phyloP scores from a whole-genome alignment of 2,888 invertebrate species.

The Drosophila sordidula region DNA sequence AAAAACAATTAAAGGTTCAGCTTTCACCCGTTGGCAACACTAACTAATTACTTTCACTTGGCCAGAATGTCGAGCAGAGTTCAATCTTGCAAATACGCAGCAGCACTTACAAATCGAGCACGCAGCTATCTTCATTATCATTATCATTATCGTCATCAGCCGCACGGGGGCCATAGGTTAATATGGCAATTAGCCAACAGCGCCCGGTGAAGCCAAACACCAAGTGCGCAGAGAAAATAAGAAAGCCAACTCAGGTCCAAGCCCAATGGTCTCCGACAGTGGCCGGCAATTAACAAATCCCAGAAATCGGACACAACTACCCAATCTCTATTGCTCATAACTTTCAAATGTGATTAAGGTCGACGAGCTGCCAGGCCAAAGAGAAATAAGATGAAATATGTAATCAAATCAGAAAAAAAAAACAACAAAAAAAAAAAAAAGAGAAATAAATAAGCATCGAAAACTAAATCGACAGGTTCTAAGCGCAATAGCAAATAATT shows the following conservation, averaged over 20 bases:
- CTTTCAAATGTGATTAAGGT: constrained; percentile 79
- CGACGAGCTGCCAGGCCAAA: constrained; percentile 40
- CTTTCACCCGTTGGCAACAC: constrained; percentile 73
- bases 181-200: constrained; percentile 72
- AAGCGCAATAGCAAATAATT: constrained; percentile 57
- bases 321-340: constrained; percentile 44
- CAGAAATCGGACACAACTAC: constrained; percentile 9
- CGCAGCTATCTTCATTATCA: constrained; percentile 48
- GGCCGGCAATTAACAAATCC: constrained; percentile 44
- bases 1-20: constrained; percentile 72
- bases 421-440: no score
- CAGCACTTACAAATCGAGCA: constrained; percentile 57
- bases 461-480: constrained; percentile 65
- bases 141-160: constrained; percentile 22
- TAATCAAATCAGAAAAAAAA: constrained; percentile 10
- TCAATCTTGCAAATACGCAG: constrained; percentile 37
- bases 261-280: constrained; percentile 5
- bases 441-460: constrained; percentile 2
- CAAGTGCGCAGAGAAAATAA: constrained; percentile 37
- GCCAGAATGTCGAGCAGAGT: constrained; percentile 45
- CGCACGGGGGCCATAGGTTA: constrained; percentile 67
- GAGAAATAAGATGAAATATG: constrained; percentile 7
- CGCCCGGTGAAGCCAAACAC: constrained; percentile 20
- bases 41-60: constrained; percentile 76
- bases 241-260: constrained; percentile 44